These are phyloP conservation scores for Pseudoips prasinana DNA, from an alignment of 2,888 invertebrate species.

Conservation along the genomic window DNA sequence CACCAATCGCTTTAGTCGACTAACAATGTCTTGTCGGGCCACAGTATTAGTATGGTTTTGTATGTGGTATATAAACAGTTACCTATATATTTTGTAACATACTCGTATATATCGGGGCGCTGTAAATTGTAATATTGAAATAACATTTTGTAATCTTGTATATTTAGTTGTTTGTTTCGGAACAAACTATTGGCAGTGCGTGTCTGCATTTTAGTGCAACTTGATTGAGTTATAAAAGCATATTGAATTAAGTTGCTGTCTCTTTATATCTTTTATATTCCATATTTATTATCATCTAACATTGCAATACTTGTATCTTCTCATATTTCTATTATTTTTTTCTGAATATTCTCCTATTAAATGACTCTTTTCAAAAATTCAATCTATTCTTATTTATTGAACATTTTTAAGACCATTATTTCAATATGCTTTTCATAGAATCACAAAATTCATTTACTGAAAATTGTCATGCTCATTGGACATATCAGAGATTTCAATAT, in stretches of 20 bases:
- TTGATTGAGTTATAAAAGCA: conserved; percentile 63
- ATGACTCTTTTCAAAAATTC: too few species aligned
- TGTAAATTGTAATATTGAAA: conserved; percentile 60
- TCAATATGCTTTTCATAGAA: conserved; percentile 77
- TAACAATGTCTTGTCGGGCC: conserved; percentile 79
- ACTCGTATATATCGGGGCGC: conserved; percentile 66
- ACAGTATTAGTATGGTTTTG: conserved; percentile 76
- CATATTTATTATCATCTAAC: conserved; percentile 22
- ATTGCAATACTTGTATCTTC: conserved; percentile 1
- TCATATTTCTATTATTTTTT: conserved; percentile 8
- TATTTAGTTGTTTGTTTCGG: conserved; percentile 57
- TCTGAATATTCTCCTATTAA: too few species aligned
- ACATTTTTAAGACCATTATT: conserved; percentile 51
- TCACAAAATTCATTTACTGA: conserved; percentile 64
- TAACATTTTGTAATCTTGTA: conserved; percentile 49
- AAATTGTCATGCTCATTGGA: conserved; percentile 57
- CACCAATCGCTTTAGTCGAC: conserved; percentile 82
- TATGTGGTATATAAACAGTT: conserved; percentile 72
- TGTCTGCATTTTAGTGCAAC: conserved; percentile 83
- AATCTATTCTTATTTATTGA: conserved; percentile 16
- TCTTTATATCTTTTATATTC: conserved; percentile 22
- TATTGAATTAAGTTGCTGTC: conserved; percentile 64
- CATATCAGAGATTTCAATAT: conserved; percentile 59
- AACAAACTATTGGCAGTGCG: conserved; percentile 76
- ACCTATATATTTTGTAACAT: conserved; percentile 74